Conservation (phyloP, 1,140 invertebrate species). For the Tigriopus japonicus region DNA sequence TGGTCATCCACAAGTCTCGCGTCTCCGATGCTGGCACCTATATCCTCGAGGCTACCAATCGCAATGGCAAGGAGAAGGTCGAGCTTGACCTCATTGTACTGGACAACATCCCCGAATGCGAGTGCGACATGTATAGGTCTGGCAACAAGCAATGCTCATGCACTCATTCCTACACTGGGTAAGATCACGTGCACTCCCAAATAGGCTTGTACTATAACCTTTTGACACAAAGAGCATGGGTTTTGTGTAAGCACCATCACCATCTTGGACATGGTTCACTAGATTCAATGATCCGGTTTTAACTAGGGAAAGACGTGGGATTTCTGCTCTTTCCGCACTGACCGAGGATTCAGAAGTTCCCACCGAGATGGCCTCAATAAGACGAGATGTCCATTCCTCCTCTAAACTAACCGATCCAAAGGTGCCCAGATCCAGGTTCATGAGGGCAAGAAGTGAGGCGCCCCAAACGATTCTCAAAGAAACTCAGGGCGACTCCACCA, state of each 20-base stretch:
- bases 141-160: constrained; percentile 13
- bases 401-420: no score
- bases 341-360: no score
- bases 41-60: constrained; percentile 64
- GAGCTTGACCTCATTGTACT: constrained; percentile 12
- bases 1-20: constrained; percentile 46
- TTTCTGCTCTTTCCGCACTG: no score
- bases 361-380: no score
- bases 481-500: no score
- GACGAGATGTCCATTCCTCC: no score
- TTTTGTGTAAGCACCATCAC: neutral
- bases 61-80: constrained; percentile 11
- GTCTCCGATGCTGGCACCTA: constrained; percentile 63
- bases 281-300: no score
- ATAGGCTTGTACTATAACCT: neutral
- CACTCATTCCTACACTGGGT: constrained; percentile 13
- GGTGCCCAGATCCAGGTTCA: no score
- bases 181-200: neutral
- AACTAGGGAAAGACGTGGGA: no score
- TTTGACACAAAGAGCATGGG: neutral
- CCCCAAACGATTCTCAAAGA: no score
- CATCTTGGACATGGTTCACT: neutral
- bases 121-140: constrained; percentile 12
- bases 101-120: constrained; percentile 11
- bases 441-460: no score